phyloP scores from a whole-genome alignment of 2,113 vertebrate species.

The Electrona antarctica region DNA sequence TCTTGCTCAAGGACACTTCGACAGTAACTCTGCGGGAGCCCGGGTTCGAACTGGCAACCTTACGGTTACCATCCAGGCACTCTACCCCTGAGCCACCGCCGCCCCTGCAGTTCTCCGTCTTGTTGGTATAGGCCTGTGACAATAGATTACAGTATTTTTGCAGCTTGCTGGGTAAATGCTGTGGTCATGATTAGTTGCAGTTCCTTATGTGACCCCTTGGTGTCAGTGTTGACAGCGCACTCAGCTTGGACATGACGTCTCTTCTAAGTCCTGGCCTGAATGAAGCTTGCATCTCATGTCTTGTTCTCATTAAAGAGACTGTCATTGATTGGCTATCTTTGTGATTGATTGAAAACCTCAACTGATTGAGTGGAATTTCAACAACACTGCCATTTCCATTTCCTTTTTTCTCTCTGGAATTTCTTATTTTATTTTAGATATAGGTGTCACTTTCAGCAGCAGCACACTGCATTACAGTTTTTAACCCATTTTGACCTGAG shows the following conservation, averaged over 20 bases:
- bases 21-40: too few relatives aligned
- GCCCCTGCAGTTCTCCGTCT: too few relatives aligned
- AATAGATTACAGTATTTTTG: too few relatives aligned
- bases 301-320: conserved; percentile 17
- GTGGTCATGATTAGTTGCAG: conserved; percentile 47
- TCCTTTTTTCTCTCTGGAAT: background rate
- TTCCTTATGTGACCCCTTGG: conserved; percentile 70
- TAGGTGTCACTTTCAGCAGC: background rate
- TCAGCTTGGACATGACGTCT: conserved; percentile 23
- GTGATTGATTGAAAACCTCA: too few relatives aligned
- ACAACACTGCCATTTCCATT: background rate
- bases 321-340: conserved; percentile 15
- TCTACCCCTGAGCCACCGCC: too few relatives aligned
- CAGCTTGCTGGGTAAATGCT: conserved; percentile 2
- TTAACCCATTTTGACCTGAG: too few relatives aligned
- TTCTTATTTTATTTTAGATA: background rate
- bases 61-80: too few relatives aligned
- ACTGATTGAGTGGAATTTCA: conserved; percentile 22
- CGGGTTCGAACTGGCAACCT: too few relatives aligned
- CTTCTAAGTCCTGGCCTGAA: background rate
- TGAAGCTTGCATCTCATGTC: conserved; percentile 17
- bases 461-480: background rate
- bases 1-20: too few relatives aligned
- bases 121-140: too few relatives aligned
- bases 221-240: conserved; percentile 76